Evolutionary conservation across 2,113 vertebrate genomes (phyloP).

Genomic region (Tiliqua scincoides): DNA sequence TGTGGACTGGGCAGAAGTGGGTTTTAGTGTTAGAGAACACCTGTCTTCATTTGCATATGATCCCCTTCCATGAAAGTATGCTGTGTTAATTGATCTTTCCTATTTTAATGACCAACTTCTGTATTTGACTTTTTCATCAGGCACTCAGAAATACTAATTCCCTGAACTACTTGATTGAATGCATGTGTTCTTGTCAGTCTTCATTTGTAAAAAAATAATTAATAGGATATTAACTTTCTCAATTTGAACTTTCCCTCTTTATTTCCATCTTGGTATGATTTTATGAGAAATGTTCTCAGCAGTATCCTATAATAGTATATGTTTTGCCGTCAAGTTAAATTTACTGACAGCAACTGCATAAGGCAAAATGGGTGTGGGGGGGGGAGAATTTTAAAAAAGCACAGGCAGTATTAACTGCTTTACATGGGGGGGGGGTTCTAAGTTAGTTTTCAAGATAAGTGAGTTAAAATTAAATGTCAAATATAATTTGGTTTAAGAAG

Average conservation of each 20-base stretch:
- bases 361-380: slow-evolving; percentile 3
- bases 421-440: slow-evolving; percentile 52
- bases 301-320: not conserved
- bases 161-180: slow-evolving; percentile 63
- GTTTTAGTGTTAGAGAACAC: not conserved
- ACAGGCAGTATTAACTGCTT: slow-evolving; percentile 42
- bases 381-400: slow-evolving; percentile 33
- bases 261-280: slow-evolving; percentile 26
- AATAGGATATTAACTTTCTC: slow-evolving; percentile 42
- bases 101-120: slow-evolving; percentile 62
- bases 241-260: slow-evolving; percentile 65
- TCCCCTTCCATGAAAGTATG: not conserved
- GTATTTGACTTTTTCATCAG: slow-evolving; percentile 62
- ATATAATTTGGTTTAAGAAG: slow-evolving; percentile 68
- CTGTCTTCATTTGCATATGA: not conserved
- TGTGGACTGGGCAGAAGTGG: too few species aligned
- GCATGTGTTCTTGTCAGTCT: slow-evolving; percentile 67
- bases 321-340: slow-evolving; percentile 28
- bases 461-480: slow-evolving; percentile 76
- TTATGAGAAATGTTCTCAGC: not conserved
- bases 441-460: slow-evolving; percentile 69
- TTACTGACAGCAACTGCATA: not conserved
- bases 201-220: slow-evolving; percentile 71
- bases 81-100: slow-evolving; percentile 47
- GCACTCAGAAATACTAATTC: slow-evolving; percentile 64